Conservation (phyloP, 2,888 invertebrate genomes). For the Lysandra coridon region DNA sequence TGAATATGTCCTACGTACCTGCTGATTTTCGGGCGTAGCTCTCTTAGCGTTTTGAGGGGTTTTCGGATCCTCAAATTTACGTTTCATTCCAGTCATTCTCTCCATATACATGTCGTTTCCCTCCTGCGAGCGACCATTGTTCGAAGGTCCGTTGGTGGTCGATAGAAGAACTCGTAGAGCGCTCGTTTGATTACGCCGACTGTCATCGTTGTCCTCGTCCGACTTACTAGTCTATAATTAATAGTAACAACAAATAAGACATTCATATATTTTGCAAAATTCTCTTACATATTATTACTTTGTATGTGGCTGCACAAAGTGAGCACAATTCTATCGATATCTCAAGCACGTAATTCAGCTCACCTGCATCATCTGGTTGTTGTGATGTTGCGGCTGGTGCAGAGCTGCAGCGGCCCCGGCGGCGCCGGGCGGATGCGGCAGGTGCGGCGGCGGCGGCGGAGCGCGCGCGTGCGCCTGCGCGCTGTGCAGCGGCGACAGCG, state of each 20-base stretch:
- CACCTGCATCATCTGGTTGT: conserved; percentile 58
- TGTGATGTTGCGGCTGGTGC: conserved; percentile 45
- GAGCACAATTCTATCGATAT: neutral
- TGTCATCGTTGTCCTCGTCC: conserved; percentile 87
- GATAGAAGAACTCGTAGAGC: conserved; percentile 77
- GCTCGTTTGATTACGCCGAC: conserved; percentile 75
- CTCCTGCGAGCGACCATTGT: conserved; percentile 61
- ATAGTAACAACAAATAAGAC: neutral
- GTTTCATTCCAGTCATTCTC: conserved; percentile 62
- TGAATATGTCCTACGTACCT: conserved; percentile 56
- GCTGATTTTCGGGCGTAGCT: conserved; percentile 73
- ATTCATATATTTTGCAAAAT: neutral
- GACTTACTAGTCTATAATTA: conserved; percentile 89
- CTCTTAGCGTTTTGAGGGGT: conserved; percentile 82
- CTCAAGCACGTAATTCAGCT: conserved; percentile 32
- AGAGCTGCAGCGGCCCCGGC: conserved; percentile 38
- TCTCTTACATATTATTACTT: neutral
- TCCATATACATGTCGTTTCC: conserved; percentile 62
- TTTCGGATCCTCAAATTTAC: conserved; percentile 79
- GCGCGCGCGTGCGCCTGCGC: conserved; percentile 47
- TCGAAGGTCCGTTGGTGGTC: conserved; percentile 64
- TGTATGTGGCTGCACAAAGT: neutral
- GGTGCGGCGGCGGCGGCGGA: conserved; percentile 42
- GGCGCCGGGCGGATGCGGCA: conserved; percentile 45
- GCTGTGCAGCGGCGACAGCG: conserved; percentile 48